Base-by-base conservation (phyloP, 1,140 invertebrate species). In the Oryctes rhinoceros region DNA sequence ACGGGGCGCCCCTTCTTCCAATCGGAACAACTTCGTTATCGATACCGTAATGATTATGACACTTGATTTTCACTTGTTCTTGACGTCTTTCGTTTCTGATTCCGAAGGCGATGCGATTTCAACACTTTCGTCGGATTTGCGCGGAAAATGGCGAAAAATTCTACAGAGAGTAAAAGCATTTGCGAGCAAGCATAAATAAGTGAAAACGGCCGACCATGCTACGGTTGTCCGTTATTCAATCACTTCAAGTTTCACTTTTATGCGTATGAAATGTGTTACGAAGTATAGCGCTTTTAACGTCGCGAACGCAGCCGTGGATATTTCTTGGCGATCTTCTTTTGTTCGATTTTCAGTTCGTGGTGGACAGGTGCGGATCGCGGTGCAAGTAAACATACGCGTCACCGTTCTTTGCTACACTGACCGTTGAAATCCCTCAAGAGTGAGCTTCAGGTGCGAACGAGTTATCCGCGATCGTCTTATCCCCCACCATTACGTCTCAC, bases 231-330 rank as follows among this genome's bases (percentile, higher is more conserved):
- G 65, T 71, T 71, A 71, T 71, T 71, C 65, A 71, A 71, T 71
- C 65, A 71, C 53, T 62, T 62, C 35, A 35, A 71, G 65, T 71
- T 71, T 71, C 65, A 71, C 65, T 71, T 71, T 71, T 71, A 71
- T 71, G 65, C 37, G 15, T 30, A 71, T 71, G 65, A 71, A 62
- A 35, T 71, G 65, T 71, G 37, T 37, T 59, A 59, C 53, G 53
- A 71, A 4, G 65, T 71, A 24, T 35, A 71, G 18, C 65, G 24
- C 9, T 71, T 37, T 6, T 15, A 59, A 59, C 18, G 39, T 44
- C 39, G 39, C 39, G n/a, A 3, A 18, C 3, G 13, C 65, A 37
- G 65, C 35, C 1, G 65, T 35, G 53, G 53, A 59, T 59, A 59
- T 59, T n/a, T n/a, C n/a, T n/a, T 59, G 53, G 13, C 53, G 53